phyloP scores from a whole-genome alignment of 2,888 invertebrate species.

The Tipula helvola region DNA sequence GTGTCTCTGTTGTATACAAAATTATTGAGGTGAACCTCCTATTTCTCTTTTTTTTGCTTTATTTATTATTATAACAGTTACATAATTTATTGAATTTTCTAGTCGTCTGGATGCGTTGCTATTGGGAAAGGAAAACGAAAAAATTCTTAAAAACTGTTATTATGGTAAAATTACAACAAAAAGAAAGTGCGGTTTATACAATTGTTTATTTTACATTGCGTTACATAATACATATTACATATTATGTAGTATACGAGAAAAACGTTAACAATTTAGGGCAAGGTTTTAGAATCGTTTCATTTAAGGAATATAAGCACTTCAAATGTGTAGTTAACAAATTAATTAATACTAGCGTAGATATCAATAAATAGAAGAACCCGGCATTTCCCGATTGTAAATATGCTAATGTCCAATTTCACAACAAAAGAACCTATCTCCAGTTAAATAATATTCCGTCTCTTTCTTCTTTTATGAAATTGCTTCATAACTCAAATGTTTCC shows the following conservation, averaged over 20 bases:
- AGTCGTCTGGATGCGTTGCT: background rate
- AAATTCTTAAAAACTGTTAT: background rate
- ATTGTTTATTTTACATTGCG: conserved; percentile 45
- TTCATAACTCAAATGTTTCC: too few species aligned
- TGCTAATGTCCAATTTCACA: too few species aligned
- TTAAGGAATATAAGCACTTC: too few species aligned
- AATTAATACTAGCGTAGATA: too few species aligned
- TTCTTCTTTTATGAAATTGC: too few species aligned
- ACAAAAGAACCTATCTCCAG: too few species aligned
- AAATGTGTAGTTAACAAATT: too few species aligned
- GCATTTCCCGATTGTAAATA: too few species aligned
- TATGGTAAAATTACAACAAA: conserved; percentile 43
- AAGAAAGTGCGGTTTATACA: too few species aligned
- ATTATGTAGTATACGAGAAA: background rate
- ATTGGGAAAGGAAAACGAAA: background rate
- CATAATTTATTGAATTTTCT: background rate
- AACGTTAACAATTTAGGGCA: background rate
- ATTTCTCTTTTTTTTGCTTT: background rate
- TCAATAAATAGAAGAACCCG: too few species aligned
- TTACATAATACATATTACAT: background rate
- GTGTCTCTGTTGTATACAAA: background rate
- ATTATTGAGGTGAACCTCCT: background rate
- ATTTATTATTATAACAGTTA: background rate
- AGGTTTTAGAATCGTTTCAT: background rate
- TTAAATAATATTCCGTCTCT: too few species aligned